Evolutionary conservation across 2,113 vertebrate species (phyloP).

Genomic region (Ammodytes dubius): DNA sequence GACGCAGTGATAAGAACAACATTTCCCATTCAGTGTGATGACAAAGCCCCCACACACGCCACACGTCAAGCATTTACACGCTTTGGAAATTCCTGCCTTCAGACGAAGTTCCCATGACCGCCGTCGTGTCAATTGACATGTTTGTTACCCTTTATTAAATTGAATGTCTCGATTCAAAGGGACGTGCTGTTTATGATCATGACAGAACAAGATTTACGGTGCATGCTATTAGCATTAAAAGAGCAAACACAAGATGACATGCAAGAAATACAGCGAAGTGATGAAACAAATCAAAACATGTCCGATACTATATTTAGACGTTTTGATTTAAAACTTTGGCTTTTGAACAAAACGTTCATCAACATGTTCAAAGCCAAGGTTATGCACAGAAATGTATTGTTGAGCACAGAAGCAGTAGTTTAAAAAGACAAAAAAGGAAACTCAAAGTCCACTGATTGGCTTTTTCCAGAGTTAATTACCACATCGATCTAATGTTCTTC

Average conservation of each 20-base stretch:
- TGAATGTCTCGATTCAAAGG: constrained; percentile 14
- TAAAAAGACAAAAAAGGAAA: background rate
- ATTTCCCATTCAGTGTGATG: constrained; percentile 69
- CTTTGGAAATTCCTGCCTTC: constrained; percentile 53
- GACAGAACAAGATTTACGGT: constrained; percentile 28
- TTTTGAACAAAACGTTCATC: background rate
- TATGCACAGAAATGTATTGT: background rate
- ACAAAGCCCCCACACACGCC: constrained; percentile 48
- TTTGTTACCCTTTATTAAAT: constrained; percentile 49
- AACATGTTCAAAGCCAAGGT: background rate
- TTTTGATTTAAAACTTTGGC: background rate
- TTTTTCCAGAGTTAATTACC: background rate
- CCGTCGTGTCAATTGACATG: constrained; percentile 50
- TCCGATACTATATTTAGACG: background rate
- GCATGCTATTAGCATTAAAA: background rate
- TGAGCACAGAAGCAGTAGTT: background rate
- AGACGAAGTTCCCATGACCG: constrained; percentile 64
- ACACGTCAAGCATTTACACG: constrained; percentile 62
- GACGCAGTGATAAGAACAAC: constrained; percentile 67
- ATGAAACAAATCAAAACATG: background rate
- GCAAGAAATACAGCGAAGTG: background rate
- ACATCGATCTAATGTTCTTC: background rate
- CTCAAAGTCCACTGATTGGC: background rate
- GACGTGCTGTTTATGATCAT: background rate
- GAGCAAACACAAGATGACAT: background rate